phyloP scores from a whole-genome alignment of 2,113 vertebrate genomes.

The Taxidea taxus region DNA sequence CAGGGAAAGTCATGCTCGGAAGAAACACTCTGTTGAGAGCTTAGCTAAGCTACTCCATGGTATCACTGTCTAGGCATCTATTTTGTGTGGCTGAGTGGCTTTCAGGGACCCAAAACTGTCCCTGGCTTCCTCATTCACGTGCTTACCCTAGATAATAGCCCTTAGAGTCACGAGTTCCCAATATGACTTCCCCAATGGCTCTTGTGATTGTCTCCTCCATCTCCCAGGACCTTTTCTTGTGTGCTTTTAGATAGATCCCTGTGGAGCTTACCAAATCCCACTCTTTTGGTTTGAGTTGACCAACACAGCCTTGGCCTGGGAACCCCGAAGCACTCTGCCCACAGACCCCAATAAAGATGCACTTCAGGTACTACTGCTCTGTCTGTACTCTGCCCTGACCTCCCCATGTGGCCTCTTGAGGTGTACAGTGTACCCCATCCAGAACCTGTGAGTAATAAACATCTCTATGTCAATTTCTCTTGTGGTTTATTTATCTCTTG shows the following conservation, averaged over 20 bases:
- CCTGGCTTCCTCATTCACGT: too few relatives aligned
- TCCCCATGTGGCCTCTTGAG: neutral
- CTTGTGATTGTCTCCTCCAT: neutral
- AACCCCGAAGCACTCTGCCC: neutral
- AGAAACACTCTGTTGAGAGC: neutral
- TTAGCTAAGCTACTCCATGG: neutral
- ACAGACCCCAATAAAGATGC: neutral
- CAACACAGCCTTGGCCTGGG: neutral
- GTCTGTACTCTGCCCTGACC: neutral
- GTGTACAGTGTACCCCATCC: neutral
- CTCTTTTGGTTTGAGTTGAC: neutral
- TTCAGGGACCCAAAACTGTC: neutral
- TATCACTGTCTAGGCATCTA: neutral
- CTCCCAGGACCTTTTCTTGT: neutral
- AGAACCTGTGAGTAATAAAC: neutral
- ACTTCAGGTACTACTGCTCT: neutral
- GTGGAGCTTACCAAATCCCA: neutral
- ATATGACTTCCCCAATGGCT: neutral
- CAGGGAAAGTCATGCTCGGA: neutral
- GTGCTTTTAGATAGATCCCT: neutral
- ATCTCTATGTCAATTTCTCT: neutral
- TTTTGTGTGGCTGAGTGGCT: neutral
- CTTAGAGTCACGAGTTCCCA: neutral
- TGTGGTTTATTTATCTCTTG: neutral
- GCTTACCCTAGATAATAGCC: neutral